Percentiles rank a stretch among this genome's conserved stretches.
Evolutionary conservation across 53 echinoderm and acorn worm genomes (phyloP).

Genomic region (Echinometra lucunter): DNA sequence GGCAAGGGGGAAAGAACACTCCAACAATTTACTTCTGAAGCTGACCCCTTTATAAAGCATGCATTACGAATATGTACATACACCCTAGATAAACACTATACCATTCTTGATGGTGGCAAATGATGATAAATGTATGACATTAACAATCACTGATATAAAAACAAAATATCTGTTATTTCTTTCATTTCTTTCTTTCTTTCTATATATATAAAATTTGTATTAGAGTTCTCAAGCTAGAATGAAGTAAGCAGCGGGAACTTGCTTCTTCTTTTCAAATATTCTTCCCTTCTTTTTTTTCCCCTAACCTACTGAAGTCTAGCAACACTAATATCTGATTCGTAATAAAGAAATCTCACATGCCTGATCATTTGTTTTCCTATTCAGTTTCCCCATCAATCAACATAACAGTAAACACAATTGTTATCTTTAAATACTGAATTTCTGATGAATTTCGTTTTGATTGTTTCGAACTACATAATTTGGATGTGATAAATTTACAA

Average conservation of each 20-base stretch:
- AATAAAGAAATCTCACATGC: neutral
- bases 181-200: neutral
- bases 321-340: neutral
- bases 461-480: neutral
- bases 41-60: constrained; percentile 34
- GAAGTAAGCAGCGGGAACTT: neutral
- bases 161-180: neutral
- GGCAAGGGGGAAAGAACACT: constrained; percentile 16
- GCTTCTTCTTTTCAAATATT: neutral
- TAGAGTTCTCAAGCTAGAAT: neutral
- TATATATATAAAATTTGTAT: neutral
- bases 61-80: neutral
- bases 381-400: too few species aligned
- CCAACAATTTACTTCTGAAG: constrained; percentile 21
- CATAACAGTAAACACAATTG: too few species aligned
- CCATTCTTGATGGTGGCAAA: neutral
- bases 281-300: neutral
- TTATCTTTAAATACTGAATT: too few species aligned
- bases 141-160: neutral
- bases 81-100: neutral
- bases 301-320: neutral
- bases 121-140: neutral
- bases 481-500: neutral
- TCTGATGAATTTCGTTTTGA: too few species aligned
- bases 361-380: neutral